Evolutionary conservation across 2,797 vertebrate genomes (phyloP).

Genomic region (Lindbergichthys nudifrons): DNA sequence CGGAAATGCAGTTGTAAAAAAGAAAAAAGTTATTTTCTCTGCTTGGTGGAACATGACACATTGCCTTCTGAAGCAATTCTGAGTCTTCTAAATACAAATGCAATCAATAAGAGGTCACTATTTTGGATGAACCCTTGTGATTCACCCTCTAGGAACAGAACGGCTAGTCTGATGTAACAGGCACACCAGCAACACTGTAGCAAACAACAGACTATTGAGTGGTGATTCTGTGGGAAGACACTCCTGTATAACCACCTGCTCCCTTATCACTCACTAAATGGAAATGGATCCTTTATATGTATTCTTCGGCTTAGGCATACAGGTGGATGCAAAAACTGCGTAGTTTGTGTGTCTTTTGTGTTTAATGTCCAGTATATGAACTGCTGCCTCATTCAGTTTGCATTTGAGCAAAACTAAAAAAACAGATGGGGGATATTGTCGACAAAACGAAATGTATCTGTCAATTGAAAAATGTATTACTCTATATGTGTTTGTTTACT

Average conservation of each 20-base stretch:
- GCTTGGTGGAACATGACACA: slow-evolving; percentile 11
- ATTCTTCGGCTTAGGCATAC: not conserved
- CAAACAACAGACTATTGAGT: slow-evolving; percentile 21
- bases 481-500: slow-evolving; percentile 4
- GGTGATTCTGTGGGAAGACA: slow-evolving; percentile 30
- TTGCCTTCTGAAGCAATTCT: not conserved
- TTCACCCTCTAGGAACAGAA: not conserved
- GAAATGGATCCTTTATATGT: slow-evolving; percentile 52
- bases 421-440: not conserved
- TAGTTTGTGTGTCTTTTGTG: slow-evolving; percentile 22
- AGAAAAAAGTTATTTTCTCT: not conserved
- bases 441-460: not conserved
- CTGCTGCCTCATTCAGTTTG: slow-evolving; percentile 5
- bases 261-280: slow-evolving; percentile 57
- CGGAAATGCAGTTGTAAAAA: not conserved
- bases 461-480: slow-evolving; percentile 12
- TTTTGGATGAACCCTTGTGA: not conserved
- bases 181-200: not conserved
- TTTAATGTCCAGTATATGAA: not conserved
- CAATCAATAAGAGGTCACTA: not conserved
- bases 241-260: slow-evolving; percentile 46
- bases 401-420: not conserved
- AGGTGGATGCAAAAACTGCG: slow-evolving; percentile 11
- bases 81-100: slow-evolving; percentile 1
- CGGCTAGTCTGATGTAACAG: not conserved